Percentiles rank a stretch among this genome's conserved stretches.
phyloP scores from a whole-genome alignment of 2,888 invertebrate genomes.

The Monopis laevigella region DNA sequence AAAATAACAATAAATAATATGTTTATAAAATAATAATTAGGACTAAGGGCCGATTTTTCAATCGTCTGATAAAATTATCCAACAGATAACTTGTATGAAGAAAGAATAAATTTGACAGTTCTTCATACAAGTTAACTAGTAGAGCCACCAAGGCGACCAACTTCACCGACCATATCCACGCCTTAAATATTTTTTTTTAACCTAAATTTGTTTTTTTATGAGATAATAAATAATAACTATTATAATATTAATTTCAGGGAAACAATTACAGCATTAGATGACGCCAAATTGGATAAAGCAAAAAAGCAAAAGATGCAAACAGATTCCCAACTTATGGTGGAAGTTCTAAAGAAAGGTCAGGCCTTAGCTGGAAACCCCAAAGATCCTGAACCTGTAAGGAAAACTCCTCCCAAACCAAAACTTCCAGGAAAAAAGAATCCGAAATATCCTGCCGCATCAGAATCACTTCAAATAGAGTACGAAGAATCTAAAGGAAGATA shows the following conservation, averaged over 20 bases:
- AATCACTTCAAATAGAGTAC: conserved; percentile 70
- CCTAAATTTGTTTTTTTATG: too few relatives aligned
- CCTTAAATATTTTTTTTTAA: too few relatives aligned
- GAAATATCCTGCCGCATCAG: conserved; percentile 68
- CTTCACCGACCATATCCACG: too few relatives aligned
- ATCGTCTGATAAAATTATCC: too few relatives aligned
- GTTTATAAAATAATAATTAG: too few relatives aligned
- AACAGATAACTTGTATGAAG: too few relatives aligned
- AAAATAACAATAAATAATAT: too few relatives aligned
- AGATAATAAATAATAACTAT: too few relatives aligned
- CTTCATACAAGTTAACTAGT: too few relatives aligned
- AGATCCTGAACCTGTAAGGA: conserved; percentile 43
- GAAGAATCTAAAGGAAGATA: conserved; percentile 74
- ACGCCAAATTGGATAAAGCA: conserved; percentile 70
- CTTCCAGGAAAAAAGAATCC: conserved; percentile 48
- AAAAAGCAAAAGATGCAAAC: conserved; percentile 70
- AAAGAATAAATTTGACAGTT: too few relatives aligned
- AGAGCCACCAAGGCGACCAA: too few relatives aligned
- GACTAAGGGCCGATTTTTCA: too few relatives aligned
- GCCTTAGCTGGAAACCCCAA: conserved; percentile 49
- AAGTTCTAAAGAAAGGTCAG: conserved; percentile 71
- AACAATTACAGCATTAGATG: conserved; percentile 74
- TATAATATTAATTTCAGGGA: conserved; percentile 39
- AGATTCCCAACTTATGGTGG: conserved; percentile 77
- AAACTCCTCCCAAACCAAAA: conserved; percentile 43